Percentiles rank a stretch among this genome's conserved stretches.
These are phyloP conservation scores for Polymixis flavicincta DNA, from an alignment of 2,888 invertebrate genomes.

Conservation along the genomic window DNA sequence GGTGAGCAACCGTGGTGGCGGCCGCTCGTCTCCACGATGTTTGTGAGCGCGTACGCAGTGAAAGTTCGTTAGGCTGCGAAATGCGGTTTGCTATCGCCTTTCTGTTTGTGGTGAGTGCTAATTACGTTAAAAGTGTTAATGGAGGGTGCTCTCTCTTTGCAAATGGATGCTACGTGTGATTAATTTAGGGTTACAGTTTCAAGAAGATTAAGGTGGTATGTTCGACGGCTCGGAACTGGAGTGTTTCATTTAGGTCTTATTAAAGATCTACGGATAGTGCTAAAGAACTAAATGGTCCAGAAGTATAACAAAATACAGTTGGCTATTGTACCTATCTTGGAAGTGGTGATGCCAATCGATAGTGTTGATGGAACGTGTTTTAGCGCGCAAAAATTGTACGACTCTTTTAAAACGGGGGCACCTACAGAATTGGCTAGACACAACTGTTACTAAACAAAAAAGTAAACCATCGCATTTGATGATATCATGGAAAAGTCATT, in stretches of 20 bases:
- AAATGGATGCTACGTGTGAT: constrained; percentile 66
- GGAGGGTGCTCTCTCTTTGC: constrained; percentile 77
- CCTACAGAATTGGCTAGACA: constrained; percentile 56
- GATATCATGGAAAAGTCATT: constrained; percentile 53
- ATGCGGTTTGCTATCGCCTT: constrained; percentile 88
- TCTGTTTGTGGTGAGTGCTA: constrained; percentile 90
- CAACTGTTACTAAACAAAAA: constrained; percentile 56
- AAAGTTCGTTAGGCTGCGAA: constrained; percentile 88
- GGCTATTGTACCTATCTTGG: constrained; percentile 37
- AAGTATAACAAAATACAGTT: constrained; percentile 56
- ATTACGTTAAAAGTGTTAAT: constrained; percentile 84
- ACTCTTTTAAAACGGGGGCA: constrained; percentile 59
- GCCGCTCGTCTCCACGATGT: constrained; percentile 82
- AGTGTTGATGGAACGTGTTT: constrained; percentile 58
- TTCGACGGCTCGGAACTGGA: constrained; percentile 46
- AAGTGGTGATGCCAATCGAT: constrained; percentile 49
- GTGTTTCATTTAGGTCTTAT: constrained; percentile 50
- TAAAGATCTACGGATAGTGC: constrained; percentile 36
- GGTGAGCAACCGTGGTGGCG: constrained; percentile 79
- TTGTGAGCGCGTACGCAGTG: constrained; percentile 82
- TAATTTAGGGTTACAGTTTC: constrained; percentile 59
- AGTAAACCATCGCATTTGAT: constrained; percentile 50
- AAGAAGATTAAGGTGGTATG: constrained; percentile 63
- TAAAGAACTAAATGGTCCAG: constrained; percentile 22
- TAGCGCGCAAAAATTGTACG: constrained; percentile 63